Percentiles rank a stretch among this genome's conserved stretches.
Conservation (phyloP, 2,888 invertebrate species). For the Leptogaster cylindrica region DNA sequence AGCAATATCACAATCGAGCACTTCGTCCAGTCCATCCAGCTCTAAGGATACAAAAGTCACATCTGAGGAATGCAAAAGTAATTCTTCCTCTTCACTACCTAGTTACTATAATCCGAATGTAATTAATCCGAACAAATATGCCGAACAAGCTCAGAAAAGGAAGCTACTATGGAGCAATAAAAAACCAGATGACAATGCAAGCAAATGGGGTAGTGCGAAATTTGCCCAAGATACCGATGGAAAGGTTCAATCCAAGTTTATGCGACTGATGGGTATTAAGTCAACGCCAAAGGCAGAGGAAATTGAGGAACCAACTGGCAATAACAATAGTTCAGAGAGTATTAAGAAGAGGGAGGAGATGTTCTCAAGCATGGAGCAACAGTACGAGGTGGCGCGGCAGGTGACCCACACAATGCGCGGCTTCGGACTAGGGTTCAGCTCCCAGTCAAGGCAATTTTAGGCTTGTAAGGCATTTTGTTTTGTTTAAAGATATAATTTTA, state of each 20-base stretch:
- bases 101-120: slow-evolving; percentile 78
- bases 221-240: slow-evolving; percentile 93
- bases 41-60: slow-evolving; percentile 1
- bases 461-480: no score
- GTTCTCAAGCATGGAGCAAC: slow-evolving; percentile 92
- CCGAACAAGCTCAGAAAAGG: slow-evolving; percentile 89
- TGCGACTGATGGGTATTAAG: slow-evolving; percentile 95
- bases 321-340: slow-evolving; percentile 52
- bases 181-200: slow-evolving; percentile 63
- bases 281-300: slow-evolving; percentile 53
- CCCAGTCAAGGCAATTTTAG: slow-evolving; percentile 62
- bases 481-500: no score
- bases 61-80: slow-evolving; percentile 1
- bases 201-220: slow-evolving; percentile 81
- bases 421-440: slow-evolving; percentile 79
- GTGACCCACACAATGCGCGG: slow-evolving; percentile 96
- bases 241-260: slow-evolving; percentile 92
- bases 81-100: slow-evolving; percentile 61
- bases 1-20: slow-evolving; percentile 61
- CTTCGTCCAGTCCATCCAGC: neutral
- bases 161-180: slow-evolving; percentile 91
- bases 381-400: slow-evolving; percentile 94
- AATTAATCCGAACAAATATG: slow-evolving; percentile 79
- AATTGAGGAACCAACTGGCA: slow-evolving; percentile 10
- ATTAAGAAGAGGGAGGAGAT: slow-evolving; percentile 72